phyloP scores from a whole-genome alignment of 2,113 vertebrate species.

The Leptobrachium leishanense region DNA sequence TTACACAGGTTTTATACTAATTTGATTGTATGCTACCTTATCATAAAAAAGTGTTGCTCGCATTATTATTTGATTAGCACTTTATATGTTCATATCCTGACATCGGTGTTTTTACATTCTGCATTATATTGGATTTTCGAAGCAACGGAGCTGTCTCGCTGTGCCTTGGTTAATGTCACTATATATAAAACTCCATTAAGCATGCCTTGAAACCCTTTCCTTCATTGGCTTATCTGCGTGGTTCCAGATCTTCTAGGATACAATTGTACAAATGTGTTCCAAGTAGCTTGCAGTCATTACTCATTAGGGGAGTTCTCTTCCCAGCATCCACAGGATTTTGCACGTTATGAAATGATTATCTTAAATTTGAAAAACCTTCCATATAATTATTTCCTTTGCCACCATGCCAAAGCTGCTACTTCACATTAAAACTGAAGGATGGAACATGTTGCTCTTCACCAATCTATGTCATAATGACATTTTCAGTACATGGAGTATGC shows the following conservation, averaged over 20 bases:
- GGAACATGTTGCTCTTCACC: neutral
- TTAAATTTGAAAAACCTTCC: constrained; percentile 10
- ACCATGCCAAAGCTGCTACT: constrained; percentile 7
- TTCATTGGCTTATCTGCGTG: neutral
- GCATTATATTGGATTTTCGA: neutral
- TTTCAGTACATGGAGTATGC: neutral
- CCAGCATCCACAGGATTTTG: neutral
- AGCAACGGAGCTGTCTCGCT: neutral
- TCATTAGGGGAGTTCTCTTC: neutral
- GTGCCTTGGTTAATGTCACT: neutral
- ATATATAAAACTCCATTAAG: neutral
- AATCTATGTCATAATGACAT: neutral
- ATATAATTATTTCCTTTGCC: neutral
- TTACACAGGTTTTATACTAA: no score
- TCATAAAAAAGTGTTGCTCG: no score
- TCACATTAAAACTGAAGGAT: constrained; percentile 12
- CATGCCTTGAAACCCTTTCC: neutral
- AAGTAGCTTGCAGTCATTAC: neutral
- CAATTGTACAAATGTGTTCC: neutral
- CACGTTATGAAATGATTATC: neutral
- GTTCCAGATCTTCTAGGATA: neutral
- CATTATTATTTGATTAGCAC: neutral
- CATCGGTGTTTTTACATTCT: neutral
- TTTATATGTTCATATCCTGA: neutral
- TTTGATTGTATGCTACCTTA: no score